Conservation (phyloP, 2,888 invertebrate genomes). For the Branchellion lobata region DNA sequence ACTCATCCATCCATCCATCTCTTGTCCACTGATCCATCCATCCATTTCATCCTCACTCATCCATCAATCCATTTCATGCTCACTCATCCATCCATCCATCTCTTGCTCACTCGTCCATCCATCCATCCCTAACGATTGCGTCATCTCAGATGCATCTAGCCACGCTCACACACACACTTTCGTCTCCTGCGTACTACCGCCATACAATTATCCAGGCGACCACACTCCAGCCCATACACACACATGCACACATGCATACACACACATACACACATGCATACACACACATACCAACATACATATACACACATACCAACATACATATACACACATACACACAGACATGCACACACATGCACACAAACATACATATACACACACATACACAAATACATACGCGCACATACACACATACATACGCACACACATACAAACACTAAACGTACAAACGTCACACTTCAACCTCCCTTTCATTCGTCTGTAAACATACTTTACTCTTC, state of each 20-base stretch:
- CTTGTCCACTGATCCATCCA: no score
- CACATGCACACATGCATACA: neutral
- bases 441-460: no score
- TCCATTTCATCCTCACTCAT: no score
- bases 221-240: neutral
- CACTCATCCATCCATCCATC: conserved; percentile 10
- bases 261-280: neutral
- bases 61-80: no score
- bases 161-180: no score
- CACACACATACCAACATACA: neutral
- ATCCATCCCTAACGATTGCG: conserved; percentile 14
- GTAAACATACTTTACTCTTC: no score
- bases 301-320: no score
- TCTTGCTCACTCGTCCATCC: conserved; percentile 12
- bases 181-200: no score
- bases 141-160: conserved; percentile 11
- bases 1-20: no score
- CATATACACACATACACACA: neutral
- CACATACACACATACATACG: neutral
- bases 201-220: no score
- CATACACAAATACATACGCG: neutral
- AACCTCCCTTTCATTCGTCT: no score
- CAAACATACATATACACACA: no score
- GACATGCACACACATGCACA: neutral
- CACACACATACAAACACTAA: neutral